These are phyloP conservation scores for Archaeoteleia sp. DNA, from an alignment of 2,888 invertebrate genomes.

Conservation along the genomic window DNA sequence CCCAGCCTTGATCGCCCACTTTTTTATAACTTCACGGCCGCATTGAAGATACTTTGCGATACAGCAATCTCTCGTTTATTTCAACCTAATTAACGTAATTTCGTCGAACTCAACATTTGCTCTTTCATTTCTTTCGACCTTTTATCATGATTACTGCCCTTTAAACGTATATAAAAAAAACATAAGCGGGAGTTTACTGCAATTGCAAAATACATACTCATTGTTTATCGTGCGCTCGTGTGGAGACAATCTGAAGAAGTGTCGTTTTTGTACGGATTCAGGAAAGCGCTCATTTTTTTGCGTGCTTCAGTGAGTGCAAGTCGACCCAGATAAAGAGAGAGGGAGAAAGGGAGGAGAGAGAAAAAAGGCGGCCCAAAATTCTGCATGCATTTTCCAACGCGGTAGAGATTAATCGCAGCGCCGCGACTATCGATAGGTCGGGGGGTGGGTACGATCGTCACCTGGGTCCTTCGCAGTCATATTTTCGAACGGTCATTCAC, in stretches of 20 bases:
- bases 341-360: slow-evolving; percentile 1
- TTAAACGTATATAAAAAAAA: too few species aligned
- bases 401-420: slow-evolving; percentile 3
- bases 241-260: background rate
- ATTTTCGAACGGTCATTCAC: slow-evolving; percentile 57
- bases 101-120: too few species aligned
- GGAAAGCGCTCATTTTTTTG: slow-evolving; percentile 14
- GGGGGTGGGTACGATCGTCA: too few species aligned
- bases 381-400: background rate
- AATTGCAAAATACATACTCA: slow-evolving; percentile 1
- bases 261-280: background rate
- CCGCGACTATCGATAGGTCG: background rate
- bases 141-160: too few species aligned
- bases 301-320: slow-evolving; percentile 3
- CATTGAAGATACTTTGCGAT: too few species aligned
- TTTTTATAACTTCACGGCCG: too few species aligned
- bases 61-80: too few species aligned
- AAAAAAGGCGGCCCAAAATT: slow-evolving; percentile 28
- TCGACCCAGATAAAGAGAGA: slow-evolving; percentile 37
- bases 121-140: too few species aligned
- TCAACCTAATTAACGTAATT: too few species aligned
- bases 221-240: background rate
- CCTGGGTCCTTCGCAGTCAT: too few species aligned
- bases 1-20: too few species aligned
- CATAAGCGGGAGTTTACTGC: too few species aligned